Conservation (phyloP, 2,797 vertebrate genomes). For the Enteromius trimaculatus region DNA sequence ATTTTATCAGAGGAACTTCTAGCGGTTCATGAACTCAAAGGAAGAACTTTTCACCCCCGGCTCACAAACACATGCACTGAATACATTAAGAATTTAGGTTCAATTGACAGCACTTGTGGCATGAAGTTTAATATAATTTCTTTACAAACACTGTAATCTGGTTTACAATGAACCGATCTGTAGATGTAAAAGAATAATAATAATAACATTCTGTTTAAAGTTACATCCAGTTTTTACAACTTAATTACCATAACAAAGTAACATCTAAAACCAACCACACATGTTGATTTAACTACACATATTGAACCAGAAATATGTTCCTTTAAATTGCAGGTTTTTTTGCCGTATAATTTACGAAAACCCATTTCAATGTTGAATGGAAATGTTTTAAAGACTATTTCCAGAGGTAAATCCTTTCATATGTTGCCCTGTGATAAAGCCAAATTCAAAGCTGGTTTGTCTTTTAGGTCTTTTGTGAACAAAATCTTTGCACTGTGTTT, state of each 20-base stretch:
- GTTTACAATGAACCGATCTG: not conserved
- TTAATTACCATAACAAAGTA: not conserved
- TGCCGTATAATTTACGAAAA: not conserved
- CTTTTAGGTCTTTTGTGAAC: conserved; percentile 32
- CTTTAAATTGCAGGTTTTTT: not conserved
- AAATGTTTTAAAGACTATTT: conserved; percentile 1
- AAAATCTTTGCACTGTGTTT: conserved; percentile 33
- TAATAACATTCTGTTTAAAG: not conserved
- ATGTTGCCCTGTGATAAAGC: conserved; percentile 14
- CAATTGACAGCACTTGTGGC: not conserved
- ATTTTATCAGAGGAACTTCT: not conserved
- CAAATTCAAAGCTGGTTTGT: conserved; percentile 47
- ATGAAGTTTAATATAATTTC: not conserved
- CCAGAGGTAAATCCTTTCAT: conserved; percentile 35
- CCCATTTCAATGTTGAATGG: not conserved
- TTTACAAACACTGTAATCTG: not conserved
- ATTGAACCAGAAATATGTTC: not conserved
- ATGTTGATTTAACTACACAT: not conserved
- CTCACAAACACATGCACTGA: not conserved
- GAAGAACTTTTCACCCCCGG: conserved; percentile 18
- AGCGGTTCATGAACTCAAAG: conserved; percentile 9
- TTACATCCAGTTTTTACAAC: not conserved
- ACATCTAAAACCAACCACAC: not conserved
- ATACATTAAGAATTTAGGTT: not conserved
- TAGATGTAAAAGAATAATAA: not conserved